Base-by-base conservation (phyloP, 2,797 vertebrate genomes). In the Ataeniobius toweri region DNA sequence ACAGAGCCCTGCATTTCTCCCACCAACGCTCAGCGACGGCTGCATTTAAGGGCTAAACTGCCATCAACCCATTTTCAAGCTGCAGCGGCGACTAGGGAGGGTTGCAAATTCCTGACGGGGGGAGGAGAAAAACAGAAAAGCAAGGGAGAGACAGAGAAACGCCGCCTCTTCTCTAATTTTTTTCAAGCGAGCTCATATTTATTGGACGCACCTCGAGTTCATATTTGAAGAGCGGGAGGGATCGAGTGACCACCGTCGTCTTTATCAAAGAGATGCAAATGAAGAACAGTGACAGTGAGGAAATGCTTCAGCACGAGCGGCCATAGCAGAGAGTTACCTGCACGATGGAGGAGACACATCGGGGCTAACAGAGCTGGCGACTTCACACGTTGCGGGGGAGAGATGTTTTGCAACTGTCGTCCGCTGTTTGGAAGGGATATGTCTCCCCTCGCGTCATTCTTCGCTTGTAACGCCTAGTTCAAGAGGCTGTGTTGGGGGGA, bases 11-110 rank as follows among this genome's bases (percentile, higher is more conserved):
- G 79, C 87, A 75, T 74, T 83, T 85, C 82, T 74, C 72, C 75
- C 85, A 89, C 86, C 85, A 83, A 88, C 85, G 83, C 68, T 76
- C 80, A 41, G 63, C 36, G 63, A 67, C 36, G 20, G 36, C 36
- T 36, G 81, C 93, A 36, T 92, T 76, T 79, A 86, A 91, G 84
- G 88, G 82, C 88, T 70, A 87, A 91, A 83, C 87, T 65, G 86
- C 88, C 87, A 83, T 71, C 76, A 74, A 70, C 81, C 91, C 86
- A 12, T 4, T 74, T 83, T 58, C 65, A 68, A 78, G 58, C 76
- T 48, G 84, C 86, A 22, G 71, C 72, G 70, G 72, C 79, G 55
- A 70, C 76, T 80, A 6, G n/a, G 39, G 69, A 55, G 39, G 28
- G 81, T 80, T 46, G 79, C 84, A 44, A 84, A 83, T 85, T 80